Base-by-base conservation (phyloP, 2,113 vertebrate species). In the Pedetes capensis region DNA sequence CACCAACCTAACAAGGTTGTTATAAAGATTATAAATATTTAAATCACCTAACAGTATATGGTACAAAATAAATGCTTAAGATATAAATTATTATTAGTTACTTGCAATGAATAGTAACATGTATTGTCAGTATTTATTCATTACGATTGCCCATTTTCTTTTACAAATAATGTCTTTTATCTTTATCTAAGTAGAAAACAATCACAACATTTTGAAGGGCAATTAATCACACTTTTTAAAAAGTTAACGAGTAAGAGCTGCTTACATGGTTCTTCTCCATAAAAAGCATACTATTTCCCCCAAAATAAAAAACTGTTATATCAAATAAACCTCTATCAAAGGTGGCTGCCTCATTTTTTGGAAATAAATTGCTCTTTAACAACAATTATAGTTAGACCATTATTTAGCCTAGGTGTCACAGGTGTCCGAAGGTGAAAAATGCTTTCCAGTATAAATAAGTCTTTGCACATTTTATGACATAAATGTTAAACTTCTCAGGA, bases 131-230 rank as follows among this genome's bases (percentile, higher is more conserved):
- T 66, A 89, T n/a, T 82, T 94, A 92, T 83, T 94, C 64, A 92
- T 39, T 74, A 83, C 23, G 49, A 74, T 14, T 85, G 76, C 2
- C 9, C 53, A 18, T 69, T 86, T 89, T 55, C 14, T 57, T 82
- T 84, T 78, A 42, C 0, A 82, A 91, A 55, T 20, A 23, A 49
- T 39, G 16, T 68, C 16, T 59, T 82, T 89, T 34, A 84, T 27
- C 12, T 89, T 89, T 95, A 79, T 47, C 72, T 97, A 22, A 66
- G n/a, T 37, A 86, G 74, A 85, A 95, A 96, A 85, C 17, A 92
- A 76, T 63, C 42, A 92, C 3, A 27, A 80, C 25, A 87, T 87
- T 94, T 22, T 81, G 12, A 92, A 85, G 49, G 16, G 51, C 12
- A 95, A 88, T 72, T 92, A 51, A 18, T 85, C 68, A 44, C 18